Evolutionary conservation across 2,797 vertebrate species (phyloP).

Genomic region (Malurus splendens): DNA sequence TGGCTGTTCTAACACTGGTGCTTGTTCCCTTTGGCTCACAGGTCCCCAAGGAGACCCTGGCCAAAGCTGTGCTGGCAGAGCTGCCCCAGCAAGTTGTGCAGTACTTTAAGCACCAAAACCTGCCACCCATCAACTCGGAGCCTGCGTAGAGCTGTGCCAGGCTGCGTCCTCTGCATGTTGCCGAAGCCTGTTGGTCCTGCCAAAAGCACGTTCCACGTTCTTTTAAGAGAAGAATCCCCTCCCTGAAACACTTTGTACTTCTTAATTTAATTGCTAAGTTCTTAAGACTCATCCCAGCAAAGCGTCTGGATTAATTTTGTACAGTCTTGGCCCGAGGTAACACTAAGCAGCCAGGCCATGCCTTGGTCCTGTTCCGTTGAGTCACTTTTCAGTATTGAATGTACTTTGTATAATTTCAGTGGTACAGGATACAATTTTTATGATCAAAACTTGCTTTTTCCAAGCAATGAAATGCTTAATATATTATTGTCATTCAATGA

Average conservation of each 20-base stretch:
- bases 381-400: slow-evolving; percentile 79
- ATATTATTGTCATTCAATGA: slow-evolving; percentile 40
- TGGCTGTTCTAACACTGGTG: accelerated
- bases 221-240: slow-evolving; percentile 11
- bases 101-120: slow-evolving; percentile 95
- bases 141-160: slow-evolving; percentile 71
- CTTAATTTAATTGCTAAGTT: slow-evolving; percentile 49
- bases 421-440: slow-evolving; percentile 74
- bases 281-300: slow-evolving; percentile 35
- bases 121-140: slow-evolving; percentile 84
- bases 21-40: slow-evolving; percentile 41
- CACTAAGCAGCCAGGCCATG: neutral
- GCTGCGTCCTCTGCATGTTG: slow-evolving; percentile 74
- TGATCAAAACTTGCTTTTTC: slow-evolving; percentile 62
- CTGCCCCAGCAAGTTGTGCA: slow-evolving; percentile 96
- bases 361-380: neutral
- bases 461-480: slow-evolving; percentile 64
- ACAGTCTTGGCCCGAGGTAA: slow-evolving; percentile 13
- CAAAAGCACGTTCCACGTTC: slow-evolving; percentile 66
- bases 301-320: slow-evolving; percentile 45
- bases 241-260: slow-evolving; percentile 44
- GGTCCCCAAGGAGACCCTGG: slow-evolving; percentile 97
- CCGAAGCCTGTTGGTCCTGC: slow-evolving; percentile 68
- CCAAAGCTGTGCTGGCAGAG: slow-evolving; percentile 95
- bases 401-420: slow-evolving; percentile 87